Percentiles rank a stretch among this genome's conserved stretches.
These are phyloP conservation scores for Sarcoramphus papa DNA, from an alignment of 2,797 vertebrate genomes.

Conservation along the genomic window DNA sequence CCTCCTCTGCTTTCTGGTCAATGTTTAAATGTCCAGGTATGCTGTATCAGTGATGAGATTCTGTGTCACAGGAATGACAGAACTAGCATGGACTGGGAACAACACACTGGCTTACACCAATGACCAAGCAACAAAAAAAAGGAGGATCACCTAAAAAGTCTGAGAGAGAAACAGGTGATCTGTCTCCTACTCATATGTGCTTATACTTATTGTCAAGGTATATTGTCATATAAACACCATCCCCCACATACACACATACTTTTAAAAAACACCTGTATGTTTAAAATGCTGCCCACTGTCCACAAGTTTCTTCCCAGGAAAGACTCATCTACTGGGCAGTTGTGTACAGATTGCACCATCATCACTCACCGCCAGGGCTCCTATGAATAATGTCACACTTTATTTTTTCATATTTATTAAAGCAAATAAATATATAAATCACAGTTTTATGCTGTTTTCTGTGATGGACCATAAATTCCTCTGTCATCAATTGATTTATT, in stretches of 20 bases:
- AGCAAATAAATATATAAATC: slow-evolving; percentile 60
- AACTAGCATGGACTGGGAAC: not conserved
- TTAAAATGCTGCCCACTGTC: not conserved
- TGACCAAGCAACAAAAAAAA: not conserved
- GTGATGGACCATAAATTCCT: slow-evolving; percentile 43
- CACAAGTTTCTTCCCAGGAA: not conserved
- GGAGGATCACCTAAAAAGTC: not conserved
- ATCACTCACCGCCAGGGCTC: not conserved
- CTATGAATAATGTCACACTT: not conserved
- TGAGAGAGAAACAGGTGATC: not conserved
- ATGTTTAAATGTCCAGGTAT: not conserved
- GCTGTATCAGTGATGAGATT: not conserved
- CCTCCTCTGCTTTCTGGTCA: not conserved
- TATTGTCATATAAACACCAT: not conserved
- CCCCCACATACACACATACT: not conserved
- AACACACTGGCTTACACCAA: not conserved
- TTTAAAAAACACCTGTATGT: not conserved
- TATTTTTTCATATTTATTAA: slow-evolving; percentile 54
- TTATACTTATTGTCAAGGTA: not conserved
- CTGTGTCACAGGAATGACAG: not conserved
- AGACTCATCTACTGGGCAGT: not conserved
- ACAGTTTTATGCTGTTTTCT: slow-evolving; percentile 23
- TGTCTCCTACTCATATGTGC: not conserved
- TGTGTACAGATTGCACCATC: not conserved
- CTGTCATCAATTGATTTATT: slow-evolving; percentile 53